Conservation (phyloP, 37 sponge, comb jelly and placozoan species). For the Amphimedon queenslandica region DNA sequence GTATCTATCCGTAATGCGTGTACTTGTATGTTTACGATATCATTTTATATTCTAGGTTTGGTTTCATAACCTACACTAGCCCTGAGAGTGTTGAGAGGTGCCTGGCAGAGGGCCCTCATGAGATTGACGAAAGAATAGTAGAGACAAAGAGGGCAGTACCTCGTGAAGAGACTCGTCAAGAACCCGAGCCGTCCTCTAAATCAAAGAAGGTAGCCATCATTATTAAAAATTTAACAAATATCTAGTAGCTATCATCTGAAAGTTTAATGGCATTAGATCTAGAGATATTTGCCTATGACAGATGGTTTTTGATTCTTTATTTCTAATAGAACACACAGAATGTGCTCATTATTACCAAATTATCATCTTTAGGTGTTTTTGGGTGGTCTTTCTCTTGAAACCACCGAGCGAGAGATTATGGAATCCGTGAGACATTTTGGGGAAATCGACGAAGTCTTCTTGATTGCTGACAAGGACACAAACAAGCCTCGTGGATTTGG, state of each 20-base stretch:
- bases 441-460: slow-evolving; percentile 6
- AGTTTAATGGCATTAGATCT: no score
- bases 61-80: slow-evolving; percentile 39
- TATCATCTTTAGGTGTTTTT: slow-evolving; percentile 40
- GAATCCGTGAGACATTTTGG: slow-evolving; percentile 31
- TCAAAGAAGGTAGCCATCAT: no score
- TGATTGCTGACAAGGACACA: slow-evolving; percentile 46
- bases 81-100: slow-evolving; percentile 10
- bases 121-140: slow-evolving; percentile 36
- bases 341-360: no score
- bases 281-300: no score
- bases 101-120: slow-evolving; percentile 25
- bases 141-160: slow-evolving; percentile 61
- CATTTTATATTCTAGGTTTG: slow-evolving; percentile 20
- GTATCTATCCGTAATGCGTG: neutral
- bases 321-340: no score
- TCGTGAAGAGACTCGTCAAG: slow-evolving; percentile 32
- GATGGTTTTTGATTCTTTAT: no score
- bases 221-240: no score
- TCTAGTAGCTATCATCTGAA: no score
- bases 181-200: no score
- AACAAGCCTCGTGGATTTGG: slow-evolving; percentile 55
- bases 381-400: slow-evolving; percentile 52
- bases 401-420: slow-evolving; percentile 26
- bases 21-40: neutral